phyloP scores from a whole-genome alignment of 2,113 vertebrate genomes.

The Phaethornis superciliosus region DNA sequence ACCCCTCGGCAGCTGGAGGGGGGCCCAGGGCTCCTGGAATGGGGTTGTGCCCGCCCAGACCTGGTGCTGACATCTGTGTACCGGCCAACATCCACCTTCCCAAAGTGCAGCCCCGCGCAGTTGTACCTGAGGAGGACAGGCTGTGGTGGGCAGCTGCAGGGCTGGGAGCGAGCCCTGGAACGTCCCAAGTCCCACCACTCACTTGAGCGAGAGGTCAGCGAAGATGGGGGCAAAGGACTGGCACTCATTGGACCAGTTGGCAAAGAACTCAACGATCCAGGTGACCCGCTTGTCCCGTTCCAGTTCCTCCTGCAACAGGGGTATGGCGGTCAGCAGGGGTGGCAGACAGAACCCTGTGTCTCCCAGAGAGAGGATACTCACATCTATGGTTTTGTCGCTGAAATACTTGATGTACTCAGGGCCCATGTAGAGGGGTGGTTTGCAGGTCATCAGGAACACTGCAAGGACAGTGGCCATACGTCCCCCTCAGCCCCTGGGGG shows the following conservation, averaged over 20 bases:
- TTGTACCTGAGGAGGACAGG: conserved; percentile 82
- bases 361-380: conserved; percentile 66
- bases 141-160: fast-evolving
- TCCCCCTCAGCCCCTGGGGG: no score
- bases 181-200: conserved; percentile 1
- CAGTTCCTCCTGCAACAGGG: conserved; percentile 85
- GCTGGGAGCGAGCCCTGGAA: neutral
- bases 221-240: conserved; percentile 94
- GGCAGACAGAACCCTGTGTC: fast-evolving
- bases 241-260: conserved; percentile 96
- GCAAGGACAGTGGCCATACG: neutral
- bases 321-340: fast-evolving
- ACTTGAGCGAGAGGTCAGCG: conserved; percentile 93
- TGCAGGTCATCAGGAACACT: conserved; percentile 97
- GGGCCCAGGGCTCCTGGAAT: neutral
- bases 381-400: conserved; percentile 92
- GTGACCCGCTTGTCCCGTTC: conserved; percentile 84
- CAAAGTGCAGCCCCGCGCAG: conserved; percentile 89
- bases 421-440: conserved; percentile 93
- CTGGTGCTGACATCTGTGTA: conserved; percentile 87
- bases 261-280: conserved; percentile 96
- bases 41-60: conserved; percentile 53
- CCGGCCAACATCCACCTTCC: conserved; percentile 93
- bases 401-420: conserved; percentile 97
- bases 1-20: fast-evolving